Base-by-base conservation (phyloP, 1,140 invertebrate genomes). In the Mycetomoellerius zeteki region DNA sequence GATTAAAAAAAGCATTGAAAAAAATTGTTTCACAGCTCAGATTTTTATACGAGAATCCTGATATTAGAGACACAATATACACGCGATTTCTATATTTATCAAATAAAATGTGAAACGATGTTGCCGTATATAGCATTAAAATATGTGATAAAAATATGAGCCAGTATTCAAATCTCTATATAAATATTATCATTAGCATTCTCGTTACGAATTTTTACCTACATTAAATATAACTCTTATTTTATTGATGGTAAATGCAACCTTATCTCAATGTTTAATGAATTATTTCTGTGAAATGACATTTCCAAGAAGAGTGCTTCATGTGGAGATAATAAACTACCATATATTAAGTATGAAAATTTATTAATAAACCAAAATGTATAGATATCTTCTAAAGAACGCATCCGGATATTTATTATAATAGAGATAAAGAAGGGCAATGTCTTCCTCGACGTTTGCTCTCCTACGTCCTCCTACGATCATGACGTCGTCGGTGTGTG, bases 401-500 rank as follows among this genome's bases (percentile, higher is more conserved):
- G 14, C 37, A 33, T 2, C 12, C 30, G 12, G 8, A 30, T 21
- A 27, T 65, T 65, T 50, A 37, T 37, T 37, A 37, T 37, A 80
- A 80, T 21, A 37, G 5, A 67, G 14, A 14, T 52, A 3, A 81
- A 56, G 4, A 16, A 30, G 37, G 8, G 27, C 47, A 33, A 54
- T 1, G 14, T 24, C 7, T 60, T 24, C n/a, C 37, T 73, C 5
- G 7, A 47, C 6, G 12, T 47, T 43, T 7, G 37, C 8, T 78
- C 56, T 12, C n/a, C 16, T 24, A 58, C 21, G 10, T 67, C 37
- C 67, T 82, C 52, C 54, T 19, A 84, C n/a, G 54, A 33, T 4
- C 52, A 73, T 84, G 69, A 75, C 54, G 80, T 73, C 19, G 24
- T 30, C 33, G 19, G 1, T 52, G 56, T 19, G 75, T 37, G n/a